These are phyloP conservation scores for Euglossa dilemma DNA, from an alignment of 1,140 invertebrate genomes.

Conservation along the genomic window DNA sequence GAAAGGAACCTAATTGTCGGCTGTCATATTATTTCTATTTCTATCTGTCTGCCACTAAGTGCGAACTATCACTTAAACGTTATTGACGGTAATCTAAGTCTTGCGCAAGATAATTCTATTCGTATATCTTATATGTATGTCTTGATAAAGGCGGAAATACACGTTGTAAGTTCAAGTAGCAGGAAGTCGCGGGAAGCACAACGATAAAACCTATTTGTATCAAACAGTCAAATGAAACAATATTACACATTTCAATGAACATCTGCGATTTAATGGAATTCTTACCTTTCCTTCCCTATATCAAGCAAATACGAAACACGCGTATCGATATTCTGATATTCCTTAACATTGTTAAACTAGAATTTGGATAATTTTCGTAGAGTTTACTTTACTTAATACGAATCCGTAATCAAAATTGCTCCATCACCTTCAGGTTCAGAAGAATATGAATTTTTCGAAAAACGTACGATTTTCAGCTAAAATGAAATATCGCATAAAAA, in stretches of 20 bases:
- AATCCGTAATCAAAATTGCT: no score
- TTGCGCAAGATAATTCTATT: conserved; percentile 53
- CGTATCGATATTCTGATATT: background rate
- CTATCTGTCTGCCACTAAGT: conserved; percentile 25
- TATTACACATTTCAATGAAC: conserved; percentile 53
- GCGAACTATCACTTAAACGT: conserved; percentile 30
- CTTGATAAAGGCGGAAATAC: conserved; percentile 47
- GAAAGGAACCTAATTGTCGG: background rate
- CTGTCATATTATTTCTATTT: conserved; percentile 16
- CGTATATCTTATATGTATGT: conserved; percentile 56
- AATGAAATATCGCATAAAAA: no score
- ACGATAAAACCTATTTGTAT: conserved; percentile 62
- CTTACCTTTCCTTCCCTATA: background rate
- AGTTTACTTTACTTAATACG: no score
- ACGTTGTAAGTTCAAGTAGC: conserved; percentile 62
- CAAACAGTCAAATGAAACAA: conserved; percentile 51
- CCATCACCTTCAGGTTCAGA: no score
- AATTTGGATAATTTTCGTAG: no score
- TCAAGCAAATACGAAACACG: background rate
- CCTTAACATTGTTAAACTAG: background rate
- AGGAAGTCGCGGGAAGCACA: conserved; percentile 49
- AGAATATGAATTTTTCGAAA: no score
- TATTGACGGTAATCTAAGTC: conserved; percentile 42
- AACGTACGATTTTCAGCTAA: no score
- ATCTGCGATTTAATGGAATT: background rate